Conservation (phyloP, 2,797 vertebrate genomes). For the Mormyrus proboscirostris region DNA sequence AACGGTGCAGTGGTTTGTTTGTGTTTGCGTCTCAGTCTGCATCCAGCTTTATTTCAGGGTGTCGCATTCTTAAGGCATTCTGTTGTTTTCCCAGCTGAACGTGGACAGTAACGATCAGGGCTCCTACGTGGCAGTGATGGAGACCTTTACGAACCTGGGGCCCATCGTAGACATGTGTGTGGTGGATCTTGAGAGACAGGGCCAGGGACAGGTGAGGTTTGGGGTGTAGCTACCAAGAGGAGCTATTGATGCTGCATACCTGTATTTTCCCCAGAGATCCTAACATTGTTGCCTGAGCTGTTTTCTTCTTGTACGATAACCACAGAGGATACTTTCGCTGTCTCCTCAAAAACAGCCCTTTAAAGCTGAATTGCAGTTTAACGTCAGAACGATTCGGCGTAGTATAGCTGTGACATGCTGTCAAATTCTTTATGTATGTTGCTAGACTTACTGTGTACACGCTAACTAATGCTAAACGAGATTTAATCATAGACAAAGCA, state of each 20-base stretch:
- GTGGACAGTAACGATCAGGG: slow-evolving; percentile 98
- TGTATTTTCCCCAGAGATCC: neutral
- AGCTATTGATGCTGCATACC: neutral
- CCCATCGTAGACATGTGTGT: slow-evolving; percentile 99
- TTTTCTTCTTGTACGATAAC: neutral
- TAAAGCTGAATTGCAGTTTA: neutral
- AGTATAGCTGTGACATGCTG: neutral
- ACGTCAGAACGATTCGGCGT: neutral
- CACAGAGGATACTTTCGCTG: neutral
- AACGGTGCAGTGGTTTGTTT: neutral
- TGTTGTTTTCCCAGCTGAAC: slow-evolving; percentile 68
- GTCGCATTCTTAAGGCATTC: neutral
- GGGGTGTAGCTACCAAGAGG: neutral
- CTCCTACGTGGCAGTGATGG: slow-evolving; percentile 94
- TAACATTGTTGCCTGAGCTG: neutral
- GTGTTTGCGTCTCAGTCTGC: neutral
- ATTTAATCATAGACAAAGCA: neutral
- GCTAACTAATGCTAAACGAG: neutral
- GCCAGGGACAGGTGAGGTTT: slow-evolving; percentile 85
- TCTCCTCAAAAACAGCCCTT: neutral
- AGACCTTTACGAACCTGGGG: slow-evolving; percentile 96
- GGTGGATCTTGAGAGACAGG: slow-evolving; percentile 93
- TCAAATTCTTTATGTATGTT: neutral
- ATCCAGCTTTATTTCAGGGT: neutral
- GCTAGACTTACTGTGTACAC: neutral